Conservation (phyloP, 2,113 vertebrate genomes). For the Gyps fulvus region DNA sequence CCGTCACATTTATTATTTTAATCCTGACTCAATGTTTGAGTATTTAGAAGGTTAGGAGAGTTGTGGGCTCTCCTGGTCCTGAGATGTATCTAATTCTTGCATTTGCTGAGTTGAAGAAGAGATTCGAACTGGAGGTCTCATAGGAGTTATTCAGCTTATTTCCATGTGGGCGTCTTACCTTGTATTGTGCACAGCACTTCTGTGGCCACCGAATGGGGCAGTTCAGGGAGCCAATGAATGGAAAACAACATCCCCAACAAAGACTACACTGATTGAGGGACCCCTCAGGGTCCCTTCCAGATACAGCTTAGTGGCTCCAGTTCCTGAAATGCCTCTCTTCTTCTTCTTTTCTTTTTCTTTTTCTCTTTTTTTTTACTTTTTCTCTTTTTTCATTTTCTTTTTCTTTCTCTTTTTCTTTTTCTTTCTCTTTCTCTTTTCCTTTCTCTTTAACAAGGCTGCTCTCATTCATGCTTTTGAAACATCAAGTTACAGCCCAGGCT, state of each 20-base stretch:
- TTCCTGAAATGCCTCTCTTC: neutral
- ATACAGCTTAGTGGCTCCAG: neutral
- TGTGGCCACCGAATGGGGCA: neutral
- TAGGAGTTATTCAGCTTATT: neutral
- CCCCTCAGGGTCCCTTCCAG: neutral
- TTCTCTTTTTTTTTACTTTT: too few relatives aligned
- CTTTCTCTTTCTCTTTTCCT: too few relatives aligned
- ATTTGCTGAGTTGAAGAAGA: neutral
- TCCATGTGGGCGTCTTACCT: neutral
- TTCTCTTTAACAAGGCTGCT: neutral
- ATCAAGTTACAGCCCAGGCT: neutral
- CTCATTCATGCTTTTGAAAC: neutral
- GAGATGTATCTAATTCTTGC: neutral
- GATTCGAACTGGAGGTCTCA: neutral
- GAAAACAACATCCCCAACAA: neutral
- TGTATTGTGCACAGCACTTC: neutral
- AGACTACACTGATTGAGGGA: neutral
- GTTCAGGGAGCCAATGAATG: neutral
- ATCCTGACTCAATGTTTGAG: neutral
- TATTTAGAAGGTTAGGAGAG: neutral
- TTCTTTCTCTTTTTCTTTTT: accelerated
- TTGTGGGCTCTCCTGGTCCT: neutral
- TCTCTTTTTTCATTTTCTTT: neutral
- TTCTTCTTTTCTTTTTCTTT: accelerated
- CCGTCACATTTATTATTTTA: neutral